Evolutionary conservation across 2,888 invertebrate species (phyloP).

Genomic region (Steinernema hermaphroditum): DNA sequence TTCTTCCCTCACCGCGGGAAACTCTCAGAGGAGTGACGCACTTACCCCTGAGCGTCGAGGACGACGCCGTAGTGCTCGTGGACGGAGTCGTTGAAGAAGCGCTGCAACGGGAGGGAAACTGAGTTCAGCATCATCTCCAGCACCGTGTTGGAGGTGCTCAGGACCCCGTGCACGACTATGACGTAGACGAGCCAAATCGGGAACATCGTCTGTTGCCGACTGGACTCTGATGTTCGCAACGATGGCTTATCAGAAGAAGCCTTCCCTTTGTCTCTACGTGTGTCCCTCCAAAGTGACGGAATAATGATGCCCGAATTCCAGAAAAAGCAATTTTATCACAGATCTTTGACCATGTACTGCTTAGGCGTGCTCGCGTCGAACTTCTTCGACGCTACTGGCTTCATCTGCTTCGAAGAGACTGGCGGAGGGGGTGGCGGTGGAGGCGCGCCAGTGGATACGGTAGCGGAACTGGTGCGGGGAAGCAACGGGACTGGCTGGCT

Average conservation of each 20-base stretch:
- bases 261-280: too few species aligned
- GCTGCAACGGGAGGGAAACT: neutral
- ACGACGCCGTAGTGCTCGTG: slow-evolving; percentile 7
- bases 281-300: too few species aligned
- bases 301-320: too few species aligned
- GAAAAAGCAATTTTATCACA: neutral
- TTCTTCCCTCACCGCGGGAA: too few species aligned
- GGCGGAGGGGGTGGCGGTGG: slow-evolving; percentile 6
- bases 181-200: slow-evolving; percentile 4
- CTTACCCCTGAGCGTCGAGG: slow-evolving; percentile 4
- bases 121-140: slow-evolving; percentile 9
- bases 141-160: slow-evolving; percentile 1
- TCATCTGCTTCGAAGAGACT: neutral
- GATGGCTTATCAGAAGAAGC: too few species aligned
- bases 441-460: neutral
- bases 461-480: neutral
- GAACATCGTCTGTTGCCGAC: too few species aligned
- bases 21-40: too few species aligned
- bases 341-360: slow-evolving; percentile 24
- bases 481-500: neutral
- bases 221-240: too few species aligned
- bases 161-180: neutral
- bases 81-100: slow-evolving; percentile 16
- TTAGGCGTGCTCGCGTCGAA: slow-evolving; percentile 2
- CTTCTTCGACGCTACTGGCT: neutral